These are phyloP conservation scores for Coleophora deauratella DNA, from an alignment of 2,888 invertebrate species.

Conservation along the genomic window DNA sequence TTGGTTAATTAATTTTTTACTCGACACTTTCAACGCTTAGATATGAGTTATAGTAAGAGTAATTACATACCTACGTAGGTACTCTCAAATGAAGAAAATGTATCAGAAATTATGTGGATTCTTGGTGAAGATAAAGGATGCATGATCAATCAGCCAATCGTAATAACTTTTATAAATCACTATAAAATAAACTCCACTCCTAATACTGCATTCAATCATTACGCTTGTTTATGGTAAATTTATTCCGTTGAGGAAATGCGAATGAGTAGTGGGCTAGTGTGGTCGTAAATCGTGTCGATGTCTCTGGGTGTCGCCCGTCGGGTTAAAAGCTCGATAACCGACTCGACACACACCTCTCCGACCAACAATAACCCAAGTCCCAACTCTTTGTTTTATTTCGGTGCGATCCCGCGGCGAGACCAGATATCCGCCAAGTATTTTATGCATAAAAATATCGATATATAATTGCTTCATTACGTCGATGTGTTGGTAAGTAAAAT, in stretches of 20 bases:
- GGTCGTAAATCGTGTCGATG: conserved; percentile 69
- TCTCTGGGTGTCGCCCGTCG: conserved; percentile 69
- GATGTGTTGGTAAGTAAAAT: conserved; percentile 72
- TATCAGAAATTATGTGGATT: too few species aligned
- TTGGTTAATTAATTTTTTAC: too few species aligned
- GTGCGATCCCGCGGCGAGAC: conserved; percentile 46
- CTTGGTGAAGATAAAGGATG: too few species aligned
- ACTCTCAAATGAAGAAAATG: too few species aligned
- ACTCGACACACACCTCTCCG: conserved; percentile 64
- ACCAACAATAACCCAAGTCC: conserved; percentile 65
- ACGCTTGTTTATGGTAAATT: conserved; percentile 54
- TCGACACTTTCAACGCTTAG: too few species aligned
- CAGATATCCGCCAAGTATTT: conserved; percentile 70
- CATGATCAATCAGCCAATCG: too few species aligned
- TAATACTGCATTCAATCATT: conserved; percentile 45
- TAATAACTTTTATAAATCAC: too few species aligned
- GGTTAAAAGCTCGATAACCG: conserved; percentile 74
- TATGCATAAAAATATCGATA: conserved; percentile 75
- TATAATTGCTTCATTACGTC: conserved; percentile 75
- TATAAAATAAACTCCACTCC: too few species aligned
- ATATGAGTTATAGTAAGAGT: too few species aligned
- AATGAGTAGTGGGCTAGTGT: conserved; percentile 70
- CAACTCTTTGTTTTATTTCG: conserved; percentile 66
- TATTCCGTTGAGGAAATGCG: conserved; percentile 64
- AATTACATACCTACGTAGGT: too few species aligned